Evolutionary conservation across 2,888 invertebrate genomes (phyloP).

Genomic region (Synergus umbraculus): DNA sequence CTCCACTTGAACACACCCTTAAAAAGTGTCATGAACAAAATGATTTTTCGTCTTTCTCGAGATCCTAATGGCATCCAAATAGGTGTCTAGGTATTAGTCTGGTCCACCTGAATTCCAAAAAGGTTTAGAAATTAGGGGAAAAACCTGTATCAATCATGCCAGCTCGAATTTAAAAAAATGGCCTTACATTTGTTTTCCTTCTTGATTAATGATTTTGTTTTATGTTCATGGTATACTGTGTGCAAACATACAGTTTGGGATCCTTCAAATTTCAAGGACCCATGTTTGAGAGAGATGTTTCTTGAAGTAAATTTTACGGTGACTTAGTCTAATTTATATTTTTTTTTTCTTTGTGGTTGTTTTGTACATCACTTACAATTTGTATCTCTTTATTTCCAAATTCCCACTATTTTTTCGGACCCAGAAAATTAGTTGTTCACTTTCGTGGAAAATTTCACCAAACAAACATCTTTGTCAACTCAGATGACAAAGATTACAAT

Average conservation of each 20-base stretch:
- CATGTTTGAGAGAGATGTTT: too few species aligned
- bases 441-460: not conserved
- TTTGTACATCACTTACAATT: too few species aligned
- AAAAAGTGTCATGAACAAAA: slow-evolving; percentile 7
- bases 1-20: not conserved
- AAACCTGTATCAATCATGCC: not conserved
- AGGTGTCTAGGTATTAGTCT: slow-evolving; percentile 29
- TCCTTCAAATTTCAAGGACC: too few species aligned
- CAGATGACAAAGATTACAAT: slow-evolving; percentile 6
- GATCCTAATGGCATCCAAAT: slow-evolving; percentile 14
- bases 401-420: not conserved
- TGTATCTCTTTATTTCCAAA: too few species aligned
- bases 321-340: too few species aligned
- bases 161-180: slow-evolving; percentile 1
- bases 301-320: not conserved
- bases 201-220: slow-evolving; percentile 12
- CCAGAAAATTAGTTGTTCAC: not conserved
- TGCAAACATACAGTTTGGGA: not conserved
- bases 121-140: not conserved
- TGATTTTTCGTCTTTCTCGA: slow-evolving; percentile 36
- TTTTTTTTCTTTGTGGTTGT: too few species aligned
- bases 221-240: not conserved
- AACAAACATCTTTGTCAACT: slow-evolving; percentile 4
- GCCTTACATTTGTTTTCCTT: not conserved
- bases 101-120: not conserved